phyloP scores from a whole-genome alignment of 2,888 invertebrate genomes.

The Tachystola acroxantha region DNA sequence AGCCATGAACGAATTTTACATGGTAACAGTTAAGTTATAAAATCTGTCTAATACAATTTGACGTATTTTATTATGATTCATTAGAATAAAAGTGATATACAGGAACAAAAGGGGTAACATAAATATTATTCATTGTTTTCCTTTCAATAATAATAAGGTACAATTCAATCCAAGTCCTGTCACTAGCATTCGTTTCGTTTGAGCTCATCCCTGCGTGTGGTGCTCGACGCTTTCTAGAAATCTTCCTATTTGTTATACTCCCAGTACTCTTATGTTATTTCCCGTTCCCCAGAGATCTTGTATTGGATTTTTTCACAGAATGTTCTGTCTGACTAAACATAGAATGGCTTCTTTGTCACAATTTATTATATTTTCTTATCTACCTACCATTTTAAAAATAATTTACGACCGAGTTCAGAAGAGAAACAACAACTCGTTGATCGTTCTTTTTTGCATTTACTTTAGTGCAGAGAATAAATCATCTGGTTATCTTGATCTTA shows the following conservation, averaged over 20 bases:
- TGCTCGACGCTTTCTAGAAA: conserved; percentile 8
- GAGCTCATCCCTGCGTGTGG: conserved; percentile 6
- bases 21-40: no score
- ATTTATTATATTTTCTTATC: no score
- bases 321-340: no score
- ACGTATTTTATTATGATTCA: no score
- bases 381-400: no score
- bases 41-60: no score
- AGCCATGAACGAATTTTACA: no score
- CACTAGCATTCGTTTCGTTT: conserved; percentile 18
- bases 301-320: not conserved
- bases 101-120: no score
- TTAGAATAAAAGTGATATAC: no score
- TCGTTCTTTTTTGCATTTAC: conserved; percentile 3
- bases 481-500: conserved; percentile 5
- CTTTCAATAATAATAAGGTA: conserved; percentile 13
- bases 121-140: not conserved
- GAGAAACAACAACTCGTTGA: not conserved
- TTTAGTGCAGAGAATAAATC: conserved; percentile 1
- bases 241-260: conserved; percentile 8
- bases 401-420: no score
- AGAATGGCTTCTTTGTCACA: no score
- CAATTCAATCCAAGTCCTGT: conserved; percentile 23
- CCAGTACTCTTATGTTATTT: no score
- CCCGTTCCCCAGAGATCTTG: not conserved